Base-by-base conservation (phyloP, 2,888 invertebrate species). In the Tachina lurida region DNA sequence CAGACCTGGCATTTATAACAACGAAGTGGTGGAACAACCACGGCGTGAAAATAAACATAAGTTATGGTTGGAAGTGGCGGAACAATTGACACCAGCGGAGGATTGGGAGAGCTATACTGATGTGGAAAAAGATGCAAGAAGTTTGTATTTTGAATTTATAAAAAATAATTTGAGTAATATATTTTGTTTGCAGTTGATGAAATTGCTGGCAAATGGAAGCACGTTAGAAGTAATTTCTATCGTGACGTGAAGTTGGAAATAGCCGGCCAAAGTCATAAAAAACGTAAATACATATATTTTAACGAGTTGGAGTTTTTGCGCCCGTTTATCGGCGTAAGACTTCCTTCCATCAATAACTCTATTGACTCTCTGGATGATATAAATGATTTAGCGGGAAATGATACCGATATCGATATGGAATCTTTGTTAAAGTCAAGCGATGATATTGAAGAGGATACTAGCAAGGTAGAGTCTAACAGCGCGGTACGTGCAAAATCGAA, bases 61-160 rank as follows among this genome's bases (percentile, higher is more conserved):
- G 43, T 68, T 86, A 49, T 86, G 86, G 86, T 39, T 80, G 10
- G 83, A 86, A 63, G 83, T 86, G 39, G 86, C 83, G 0, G 86
- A 83, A 62, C 52, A 67, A 12, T 62, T 86, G 17, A 86, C 86
- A 17, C 79, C 86, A 49, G 47, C 54, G 12, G 86, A 86, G 22
- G 86, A 86, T 17, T 86, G 86, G 86, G 67, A 83, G 12, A 56
- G 41, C 4, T 86, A 83, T 63, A 77, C 79, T 2, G 86, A 83
- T 39, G 52, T 83, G 7, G 86, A 86, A 75, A 86, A 83, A 39
- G 86, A 83, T n/a, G 86, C 86, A 13, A 79, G 86, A 79, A 67
- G 74, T 75, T 15, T 10, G 52, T 74, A 41, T 5, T 12, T 52
- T 41, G 17, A 17, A 39, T 3, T 49, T 49, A 10, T 65, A 17